phyloP scores from a whole-genome alignment of 2,797 vertebrate species.

The Taenioides sp. region DNA sequence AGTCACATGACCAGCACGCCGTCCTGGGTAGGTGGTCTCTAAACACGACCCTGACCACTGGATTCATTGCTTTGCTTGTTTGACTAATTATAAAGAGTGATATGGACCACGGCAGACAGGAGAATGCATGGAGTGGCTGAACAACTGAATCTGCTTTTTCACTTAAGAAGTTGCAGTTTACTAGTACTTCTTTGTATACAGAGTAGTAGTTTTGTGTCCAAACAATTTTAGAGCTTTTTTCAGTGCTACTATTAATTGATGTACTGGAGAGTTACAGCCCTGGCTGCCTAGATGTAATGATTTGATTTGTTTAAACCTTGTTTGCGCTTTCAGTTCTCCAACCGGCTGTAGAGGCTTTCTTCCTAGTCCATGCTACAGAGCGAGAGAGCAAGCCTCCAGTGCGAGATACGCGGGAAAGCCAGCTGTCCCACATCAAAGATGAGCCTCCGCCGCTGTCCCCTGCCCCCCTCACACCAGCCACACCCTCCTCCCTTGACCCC shows the following conservation, averaged over 20 bases:
- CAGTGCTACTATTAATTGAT: too few relatives aligned
- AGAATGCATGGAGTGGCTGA: too few relatives aligned
- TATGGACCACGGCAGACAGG: too few relatives aligned
- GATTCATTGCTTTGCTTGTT: background rate
- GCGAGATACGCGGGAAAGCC: slow-evolving; percentile 90
- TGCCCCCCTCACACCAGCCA: slow-evolving; percentile 90
- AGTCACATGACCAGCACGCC: slow-evolving; percentile 95
- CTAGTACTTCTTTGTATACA: too few relatives aligned
- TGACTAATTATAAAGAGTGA: too few relatives aligned
- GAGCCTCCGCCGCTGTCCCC: slow-evolving; percentile 84
- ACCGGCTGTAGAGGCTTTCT: slow-evolving; percentile 94
- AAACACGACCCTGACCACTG: background rate
- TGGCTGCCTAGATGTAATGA: background rate
- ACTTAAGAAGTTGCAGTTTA: too few relatives aligned
- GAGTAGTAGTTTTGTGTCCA: too few relatives aligned
- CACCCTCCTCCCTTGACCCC: slow-evolving; percentile 91
- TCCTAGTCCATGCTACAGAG: slow-evolving; percentile 95
- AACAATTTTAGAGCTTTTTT: too few relatives aligned
- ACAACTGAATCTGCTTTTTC: too few relatives aligned
- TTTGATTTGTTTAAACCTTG: background rate
- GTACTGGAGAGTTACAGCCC: too few relatives aligned
- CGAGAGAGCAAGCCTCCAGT: slow-evolving; percentile 94
- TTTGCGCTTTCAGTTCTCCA: slow-evolving; percentile 81
- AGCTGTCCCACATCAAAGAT: slow-evolving; percentile 84
- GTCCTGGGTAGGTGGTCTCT: slow-evolving; percentile 81